Evolutionary conservation across 2,888 invertebrate species (phyloP), one percentile per base, ranked within the genome.

Genomic region (Mimas tiliae): DNA sequence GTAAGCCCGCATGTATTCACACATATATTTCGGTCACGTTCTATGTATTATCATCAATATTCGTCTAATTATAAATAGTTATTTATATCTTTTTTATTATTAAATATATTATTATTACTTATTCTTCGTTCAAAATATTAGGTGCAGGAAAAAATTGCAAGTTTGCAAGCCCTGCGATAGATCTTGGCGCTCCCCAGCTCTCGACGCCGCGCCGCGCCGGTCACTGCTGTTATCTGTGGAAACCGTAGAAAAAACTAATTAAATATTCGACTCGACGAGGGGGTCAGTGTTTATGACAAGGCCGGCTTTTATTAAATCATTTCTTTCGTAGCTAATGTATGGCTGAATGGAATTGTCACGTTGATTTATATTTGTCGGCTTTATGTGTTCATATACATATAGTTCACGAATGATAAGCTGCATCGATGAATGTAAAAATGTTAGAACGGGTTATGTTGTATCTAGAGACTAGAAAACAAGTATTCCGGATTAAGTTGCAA

Each of bases 231-330:
- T 90, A 91, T 90, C 90, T 90, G 81, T 83, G 71, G 88, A 86
- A 84, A 85, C 88, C 90, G 83, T 89, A 88, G 82, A 86, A 85
- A 82, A 88, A 89, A 83, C 80, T 89, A 90, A 91, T 90, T 90
- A 89, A 76, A 79, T 76, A 83, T 86, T 86, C 85, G 81, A 86
- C 82, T 79, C 86, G 84, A 82, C 68, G 74, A 86, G 83, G 83
- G 27, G 88, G 85, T 79, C 75, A 74, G 70, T 79, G 75, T 72
- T 70, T 71, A 68, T 66, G 74, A 78, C 74, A 70, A 38, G 62
- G 52, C 55, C 1, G 27, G 19, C 58, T 12, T 51, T 63, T 66
- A 62, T 34, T 64, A 38, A 50, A 50, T 64, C 51, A 50, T 51
- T 63, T 63, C 48, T 63, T 48, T 47, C 27, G 48, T 33, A 47